These are phyloP conservation scores for Drosophila leontia DNA, from an alignment of 1,140 invertebrate genomes.

Conservation along the genomic window DNA sequence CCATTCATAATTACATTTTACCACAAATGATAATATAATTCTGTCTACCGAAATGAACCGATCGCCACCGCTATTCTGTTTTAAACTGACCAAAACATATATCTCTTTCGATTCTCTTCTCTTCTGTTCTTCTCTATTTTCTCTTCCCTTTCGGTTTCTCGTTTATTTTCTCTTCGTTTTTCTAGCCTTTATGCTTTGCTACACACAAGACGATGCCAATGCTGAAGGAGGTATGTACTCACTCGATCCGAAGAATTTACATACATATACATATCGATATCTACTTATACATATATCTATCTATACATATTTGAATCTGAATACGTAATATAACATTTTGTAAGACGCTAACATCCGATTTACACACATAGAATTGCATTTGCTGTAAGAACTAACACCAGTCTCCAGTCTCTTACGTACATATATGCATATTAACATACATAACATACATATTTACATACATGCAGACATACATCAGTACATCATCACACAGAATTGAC, in stretches of 20 bases:
- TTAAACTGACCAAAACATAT: constrained; percentile 77
- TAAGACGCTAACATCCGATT: constrained; percentile 29
- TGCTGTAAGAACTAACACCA: constrained; percentile 32
- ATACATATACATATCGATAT: constrained; percentile 49
- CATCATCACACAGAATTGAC: constrained; percentile 32
- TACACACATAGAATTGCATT: constrained; percentile 33
- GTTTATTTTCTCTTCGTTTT: constrained; percentile 78
- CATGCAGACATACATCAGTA: constrained; percentile 38
- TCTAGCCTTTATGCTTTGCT: constrained; percentile 96
- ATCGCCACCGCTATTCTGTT: constrained; percentile 68
- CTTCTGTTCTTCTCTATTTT: constrained; percentile 73
- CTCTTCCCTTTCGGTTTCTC: constrained; percentile 63
- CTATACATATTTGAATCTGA: constrained; percentile 33
- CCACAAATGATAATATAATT: constrained; percentile 8
- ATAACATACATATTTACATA: constrained; percentile 30
- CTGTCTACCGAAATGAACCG: constrained; percentile 28
- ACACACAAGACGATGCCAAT: constrained; percentile 95
- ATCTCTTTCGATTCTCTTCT: constrained; percentile 78
- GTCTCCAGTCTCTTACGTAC: constrained; percentile 8
- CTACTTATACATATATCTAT: constrained; percentile 32
- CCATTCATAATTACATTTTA: constrained; percentile 15
- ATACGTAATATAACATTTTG: constrained; percentile 34
- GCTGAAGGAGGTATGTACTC: constrained; percentile 93
- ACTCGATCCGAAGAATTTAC: constrained; percentile 66
- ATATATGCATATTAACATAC: constrained; percentile 23